Conservation (phyloP, 2,888 invertebrate species). For the Drosophila cognata region DNA sequence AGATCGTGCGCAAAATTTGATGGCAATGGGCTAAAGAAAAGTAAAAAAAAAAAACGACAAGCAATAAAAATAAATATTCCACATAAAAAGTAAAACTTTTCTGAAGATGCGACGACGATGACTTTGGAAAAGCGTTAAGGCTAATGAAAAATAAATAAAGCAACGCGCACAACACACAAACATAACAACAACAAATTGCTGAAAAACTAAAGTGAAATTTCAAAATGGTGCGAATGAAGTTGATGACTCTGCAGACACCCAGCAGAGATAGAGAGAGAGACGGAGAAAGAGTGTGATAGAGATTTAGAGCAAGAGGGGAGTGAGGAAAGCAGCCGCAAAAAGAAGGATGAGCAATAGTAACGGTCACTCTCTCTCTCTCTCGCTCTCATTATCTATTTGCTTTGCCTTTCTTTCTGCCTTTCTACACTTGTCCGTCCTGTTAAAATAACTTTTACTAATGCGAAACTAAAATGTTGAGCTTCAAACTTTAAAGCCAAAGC, state of each 20-base stretch:
- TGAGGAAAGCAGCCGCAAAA: slow-evolving; percentile 10
- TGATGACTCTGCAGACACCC: slow-evolving; percentile 48
- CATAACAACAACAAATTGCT: slow-evolving; percentile 33
- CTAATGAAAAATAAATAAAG: slow-evolving; percentile 72
- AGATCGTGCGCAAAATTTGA: slow-evolving; percentile 80
- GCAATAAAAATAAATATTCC: slow-evolving; percentile 38
- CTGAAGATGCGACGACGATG: slow-evolving; percentile 57
- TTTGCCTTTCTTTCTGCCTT: slow-evolving; percentile 25
- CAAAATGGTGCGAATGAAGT: slow-evolving; percentile 45
- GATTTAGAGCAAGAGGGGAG: neutral
- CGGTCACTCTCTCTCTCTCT: neutral
- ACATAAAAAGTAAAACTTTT: slow-evolving; percentile 75
- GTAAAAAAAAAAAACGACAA: slow-evolving; percentile 12
- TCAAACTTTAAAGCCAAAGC: slow-evolving; percentile 36
- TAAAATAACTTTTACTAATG: slow-evolving; percentile 71
- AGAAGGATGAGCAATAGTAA: slow-evolving; percentile 37
- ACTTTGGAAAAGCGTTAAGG: slow-evolving; percentile 80
- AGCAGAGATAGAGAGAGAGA: neutral
- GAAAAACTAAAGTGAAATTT: slow-evolving; percentile 79
- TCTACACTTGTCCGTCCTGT: slow-evolving; percentile 35
- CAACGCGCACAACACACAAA: slow-evolving; percentile 16
- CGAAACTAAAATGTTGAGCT: slow-evolving; percentile 41
- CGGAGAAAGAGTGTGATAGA: neutral
- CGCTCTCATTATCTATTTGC: slow-evolving; percentile 9
- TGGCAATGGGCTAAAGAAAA: slow-evolving; percentile 55